phyloP scores from a whole-genome alignment of 2,113 vertebrate genomes.

The Nothobranchius kuhntae region DNA sequence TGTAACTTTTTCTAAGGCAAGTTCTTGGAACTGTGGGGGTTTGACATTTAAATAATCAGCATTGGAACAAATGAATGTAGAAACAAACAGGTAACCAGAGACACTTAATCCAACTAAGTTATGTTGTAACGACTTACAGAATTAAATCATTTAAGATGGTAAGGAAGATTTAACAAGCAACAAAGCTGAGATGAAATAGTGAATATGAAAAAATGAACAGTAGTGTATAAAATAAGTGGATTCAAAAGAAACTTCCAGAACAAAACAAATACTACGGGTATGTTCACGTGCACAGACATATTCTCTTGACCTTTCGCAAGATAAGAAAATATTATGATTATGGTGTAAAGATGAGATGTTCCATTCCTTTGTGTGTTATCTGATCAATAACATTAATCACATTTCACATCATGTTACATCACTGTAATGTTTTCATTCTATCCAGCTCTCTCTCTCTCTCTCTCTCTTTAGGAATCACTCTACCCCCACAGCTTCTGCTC shows the following conservation, averaged over 20 bases:
- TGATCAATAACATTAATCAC: not conserved
- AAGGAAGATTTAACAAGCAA: not conserved
- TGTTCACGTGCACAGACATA: not conserved
- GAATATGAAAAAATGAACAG: no score
- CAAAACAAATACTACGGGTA: not conserved
- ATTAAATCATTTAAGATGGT: not conserved
- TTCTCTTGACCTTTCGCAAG: not conserved
- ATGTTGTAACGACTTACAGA: no score
- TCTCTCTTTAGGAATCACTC: no score
- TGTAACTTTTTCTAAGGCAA: not conserved
- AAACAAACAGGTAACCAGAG: no score
- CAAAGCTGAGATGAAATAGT: not conserved
- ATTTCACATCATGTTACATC: not conserved
- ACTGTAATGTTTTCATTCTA: not conserved
- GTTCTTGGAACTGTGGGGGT: not conserved
- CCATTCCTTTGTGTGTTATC: not conserved
- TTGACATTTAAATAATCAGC: not conserved
- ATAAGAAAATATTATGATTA: not conserved
- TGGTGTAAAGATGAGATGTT: not conserved
- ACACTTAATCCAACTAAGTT: not conserved
- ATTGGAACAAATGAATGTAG: no score
- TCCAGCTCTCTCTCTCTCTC: not conserved
- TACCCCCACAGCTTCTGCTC: not conserved
- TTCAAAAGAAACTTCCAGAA: not conserved
- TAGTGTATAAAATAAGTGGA: no score